phyloP scores from a whole-genome alignment of 2,888 invertebrate species.

The Ariolimax columbianus region DNA sequence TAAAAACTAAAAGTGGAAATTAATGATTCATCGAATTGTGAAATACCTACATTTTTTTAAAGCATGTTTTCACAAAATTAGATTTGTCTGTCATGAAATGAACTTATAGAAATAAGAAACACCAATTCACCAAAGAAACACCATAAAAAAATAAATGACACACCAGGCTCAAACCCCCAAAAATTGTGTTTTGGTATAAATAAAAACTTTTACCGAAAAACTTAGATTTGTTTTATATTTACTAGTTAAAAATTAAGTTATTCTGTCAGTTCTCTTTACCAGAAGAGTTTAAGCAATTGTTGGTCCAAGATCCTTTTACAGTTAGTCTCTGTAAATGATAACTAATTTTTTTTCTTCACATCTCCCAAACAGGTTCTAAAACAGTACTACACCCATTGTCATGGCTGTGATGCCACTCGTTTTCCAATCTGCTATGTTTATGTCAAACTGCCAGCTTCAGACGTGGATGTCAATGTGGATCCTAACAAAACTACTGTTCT shows the following conservation, averaged over 20 bases:
- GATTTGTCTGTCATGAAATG: too few relatives aligned
- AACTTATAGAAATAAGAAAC: too few relatives aligned
- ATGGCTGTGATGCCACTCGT: constrained; percentile 73
- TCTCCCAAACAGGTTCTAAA: constrained; percentile 78
- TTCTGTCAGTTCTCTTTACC: not conserved
- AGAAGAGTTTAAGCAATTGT: not conserved
- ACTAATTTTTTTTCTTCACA: not conserved
- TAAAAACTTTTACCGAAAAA: too few relatives aligned
- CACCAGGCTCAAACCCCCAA: too few relatives aligned
- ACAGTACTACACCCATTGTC: constrained; percentile 76
- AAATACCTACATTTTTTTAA: too few relatives aligned
- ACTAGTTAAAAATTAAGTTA: not conserved
- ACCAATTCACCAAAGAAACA: too few relatives aligned
- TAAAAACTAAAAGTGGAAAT: too few relatives aligned
- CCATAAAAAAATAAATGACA: too few relatives aligned
- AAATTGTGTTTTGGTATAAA: too few relatives aligned
- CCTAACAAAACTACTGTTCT: constrained; percentile 83
- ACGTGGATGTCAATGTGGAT: constrained; percentile 83
- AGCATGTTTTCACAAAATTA: too few relatives aligned
- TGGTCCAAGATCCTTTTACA: not conserved
- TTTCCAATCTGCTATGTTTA: constrained; percentile 80
- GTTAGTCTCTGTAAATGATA: not conserved
- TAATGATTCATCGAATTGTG: too few relatives aligned
- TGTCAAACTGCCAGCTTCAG: constrained; percentile 79
- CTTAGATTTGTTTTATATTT: too few relatives aligned